Base-by-base conservation (phyloP, 64 coral and sea anemone genomes). In the Actinia tenebrosa region DNA sequence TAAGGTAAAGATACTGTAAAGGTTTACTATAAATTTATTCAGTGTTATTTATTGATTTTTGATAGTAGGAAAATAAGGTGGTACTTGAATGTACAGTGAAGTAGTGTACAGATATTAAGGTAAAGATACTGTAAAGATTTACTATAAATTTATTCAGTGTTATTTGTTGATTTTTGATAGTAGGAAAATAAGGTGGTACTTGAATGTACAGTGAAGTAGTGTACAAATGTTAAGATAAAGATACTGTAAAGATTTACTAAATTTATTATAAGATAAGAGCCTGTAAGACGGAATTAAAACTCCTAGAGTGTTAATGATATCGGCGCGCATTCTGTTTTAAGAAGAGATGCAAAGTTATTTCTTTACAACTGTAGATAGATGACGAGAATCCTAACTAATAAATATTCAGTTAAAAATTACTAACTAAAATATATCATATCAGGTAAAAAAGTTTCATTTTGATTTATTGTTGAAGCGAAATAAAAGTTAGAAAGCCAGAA, bases 191-290 rank as follows among this genome's bases (percentile, higher is more conserved):
- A 75, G 26, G 26, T 75, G 69, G 69, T 75, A 75, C 69, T 75
- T 42, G 11, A 75, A 14, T 43, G 26, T 42, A 66, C 26, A 30
- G 26, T 42, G 25, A 14, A 30, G 7, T 13, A 15, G 27, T 25
- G 11, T 14, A 75, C 69, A 25, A 11, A 2, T 75, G 16, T 75
- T 1, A 75, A 43, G 11, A 27, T 30, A 42, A 27, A 30, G n/a
- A 75, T 75, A 26, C 22, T 71, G 69, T 75, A 42, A 75, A 75
- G 69, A 75, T 75, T 75, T 75, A 75, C 23, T 75, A 75, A 27
- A 42, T 30, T 66, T 15, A 75, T 75, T 1, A 27, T 43, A 30
- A 27, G 69, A 75, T 15, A 26, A 75, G 69, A 16, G 56, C 56
- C 10, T 30, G 3, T 30, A 16, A 10, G 69, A 7, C 25, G 0